Base-by-base conservation (phyloP, 2,113 vertebrate genomes). In the Heterochromis multidens region DNA sequence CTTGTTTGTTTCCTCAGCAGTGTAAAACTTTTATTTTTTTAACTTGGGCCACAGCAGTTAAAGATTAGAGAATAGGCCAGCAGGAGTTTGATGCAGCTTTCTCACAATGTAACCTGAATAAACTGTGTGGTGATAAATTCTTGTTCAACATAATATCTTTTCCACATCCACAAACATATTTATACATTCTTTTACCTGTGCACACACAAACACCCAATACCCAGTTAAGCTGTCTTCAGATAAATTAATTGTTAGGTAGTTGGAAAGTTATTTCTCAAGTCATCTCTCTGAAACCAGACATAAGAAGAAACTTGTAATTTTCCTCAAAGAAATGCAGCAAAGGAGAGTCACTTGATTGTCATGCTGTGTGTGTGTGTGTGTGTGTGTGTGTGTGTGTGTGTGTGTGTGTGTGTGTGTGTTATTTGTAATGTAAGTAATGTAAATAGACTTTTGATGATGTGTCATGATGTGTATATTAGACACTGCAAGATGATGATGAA, bases 301-400 rank as follows among this genome's bases (percentile, higher is more conserved):
- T 90, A 58, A 84, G 52, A 93, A 58, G 79, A 82, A 37, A 77
- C 74, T 76, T 85, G 59, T 84, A 77, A 86, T 87, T 86, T 89
- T 89, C 86, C 81, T 89, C 77, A 92, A 87, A 91, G 86, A 77
- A 76, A 67, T 65, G 67, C 76, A 52, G 82, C 33, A 82, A 81
- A 89, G 81, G 67, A 74, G 85, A 79, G 62, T 70, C 23, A 65
- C 59, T 84, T 72, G 76, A 86, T 60, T 79, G 83, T 27, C 54
- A 56, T 61, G 82, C 86, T 25, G 7, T 40, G 78, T 67, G 76
- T 79, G 54, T 33, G 21, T 49, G 27, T 23, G n/a, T 40, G 46
- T 79, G 76, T 56, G 46, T 62, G 25, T 61, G 40, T 54, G 60
- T 46, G 62, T 86, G 7, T 23, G 76, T 72, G 63, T 78, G 59